Evolutionary conservation across 2,888 invertebrate genomes (phyloP).

Genomic region (Microctonus brassicae): DNA sequence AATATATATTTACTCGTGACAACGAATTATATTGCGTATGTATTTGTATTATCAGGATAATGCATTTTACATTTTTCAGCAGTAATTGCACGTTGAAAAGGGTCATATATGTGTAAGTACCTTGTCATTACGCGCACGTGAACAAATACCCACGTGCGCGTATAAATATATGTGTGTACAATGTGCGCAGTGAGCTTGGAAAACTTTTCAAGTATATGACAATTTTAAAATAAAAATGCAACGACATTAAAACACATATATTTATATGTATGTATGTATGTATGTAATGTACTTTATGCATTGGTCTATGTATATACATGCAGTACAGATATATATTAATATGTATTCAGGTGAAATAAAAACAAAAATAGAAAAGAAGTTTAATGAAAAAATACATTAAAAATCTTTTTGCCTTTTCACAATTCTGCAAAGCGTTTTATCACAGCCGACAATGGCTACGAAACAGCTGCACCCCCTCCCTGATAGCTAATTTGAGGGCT

Average conservation of each 20-base stretch:
- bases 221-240: slow-evolving; percentile 6
- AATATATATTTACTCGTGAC: neutral
- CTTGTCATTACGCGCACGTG: slow-evolving; percentile 66
- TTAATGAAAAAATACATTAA: neutral
- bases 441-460: neutral
- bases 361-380: too few species aligned
- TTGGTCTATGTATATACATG: too few species aligned
- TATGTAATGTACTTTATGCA: too few species aligned
- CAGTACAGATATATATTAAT: too few species aligned
- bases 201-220: neutral
- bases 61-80: slow-evolving; percentile 63
- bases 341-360: neutral
- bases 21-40: slow-evolving; percentile 37
- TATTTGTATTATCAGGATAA: slow-evolving; percentile 22
- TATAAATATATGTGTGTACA: slow-evolving; percentile 6
- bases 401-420: neutral
- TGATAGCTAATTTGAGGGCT: slow-evolving; percentile 10
- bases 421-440: neutral
- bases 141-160: slow-evolving; percentile 56
- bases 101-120: slow-evolving; percentile 42
- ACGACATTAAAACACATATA: neutral
- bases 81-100: slow-evolving; percentile 61
- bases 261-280: neutral
- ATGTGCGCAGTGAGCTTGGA: slow-evolving; percentile 7
- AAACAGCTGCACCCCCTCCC: neutral